A percentile compares a stretch with the other conserved stretches of the same genome.
These are phyloP conservation scores for Autographa pulchrina DNA, from an alignment of 2,888 invertebrate species.

Conservation along the genomic window DNA sequence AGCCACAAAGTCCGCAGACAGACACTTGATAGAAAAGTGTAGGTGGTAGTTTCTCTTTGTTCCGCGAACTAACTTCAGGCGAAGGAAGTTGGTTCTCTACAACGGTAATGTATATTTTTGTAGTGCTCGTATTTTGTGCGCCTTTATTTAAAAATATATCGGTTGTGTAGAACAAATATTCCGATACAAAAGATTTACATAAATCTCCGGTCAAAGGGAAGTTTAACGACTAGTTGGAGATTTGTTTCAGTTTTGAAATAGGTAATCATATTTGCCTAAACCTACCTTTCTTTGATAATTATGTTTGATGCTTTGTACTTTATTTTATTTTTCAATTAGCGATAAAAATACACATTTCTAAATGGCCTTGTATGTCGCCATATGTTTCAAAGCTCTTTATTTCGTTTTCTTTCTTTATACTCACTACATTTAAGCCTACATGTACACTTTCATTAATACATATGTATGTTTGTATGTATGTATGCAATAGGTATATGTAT, in stretches of 20 bases:
- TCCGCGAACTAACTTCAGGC: slow-evolving; percentile 57
- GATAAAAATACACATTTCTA: no score
- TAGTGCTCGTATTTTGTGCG: slow-evolving; percentile 22
- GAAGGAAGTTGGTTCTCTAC: slow-evolving; percentile 58
- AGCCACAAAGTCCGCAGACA: slow-evolving; percentile 62
- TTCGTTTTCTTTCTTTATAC: no score
- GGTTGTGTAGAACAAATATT: slow-evolving; percentile 23
- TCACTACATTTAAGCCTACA: no score
- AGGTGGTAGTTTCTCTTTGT: slow-evolving; percentile 62
- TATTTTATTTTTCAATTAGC: no score
- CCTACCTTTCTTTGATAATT: no score
- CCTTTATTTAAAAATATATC: slow-evolving; percentile 36
- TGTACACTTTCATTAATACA: no score
- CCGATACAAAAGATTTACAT: slow-evolving; percentile 28
- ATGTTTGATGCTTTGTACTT: no score
- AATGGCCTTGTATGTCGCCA: no score
- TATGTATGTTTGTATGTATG: no score
- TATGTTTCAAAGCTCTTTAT: no score
- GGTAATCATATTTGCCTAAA: not conserved
- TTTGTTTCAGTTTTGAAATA: not conserved
- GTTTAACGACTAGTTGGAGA: not conserved
- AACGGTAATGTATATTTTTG: slow-evolving; percentile 60
- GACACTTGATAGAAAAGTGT: slow-evolving; percentile 64
- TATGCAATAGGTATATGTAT: no score
- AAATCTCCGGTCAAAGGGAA: not conserved